These are phyloP conservation scores for Acyrthosiphon pisum DNA, from an alignment of 1,140 invertebrate species.

Conservation along the genomic window DNA sequence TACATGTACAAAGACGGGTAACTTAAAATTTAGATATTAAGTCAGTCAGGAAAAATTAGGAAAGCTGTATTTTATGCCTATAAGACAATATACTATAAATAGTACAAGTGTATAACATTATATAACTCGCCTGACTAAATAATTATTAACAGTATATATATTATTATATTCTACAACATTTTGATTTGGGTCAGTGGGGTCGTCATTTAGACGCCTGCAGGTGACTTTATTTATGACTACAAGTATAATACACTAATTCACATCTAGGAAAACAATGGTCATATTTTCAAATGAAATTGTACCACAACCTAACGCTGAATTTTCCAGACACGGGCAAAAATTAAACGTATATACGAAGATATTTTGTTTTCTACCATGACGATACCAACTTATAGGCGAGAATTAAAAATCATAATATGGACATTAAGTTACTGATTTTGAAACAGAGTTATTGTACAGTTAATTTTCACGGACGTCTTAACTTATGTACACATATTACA, in stretches of 20 bases:
- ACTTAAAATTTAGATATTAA: constrained; percentile 19
- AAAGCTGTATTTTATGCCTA: background rate
- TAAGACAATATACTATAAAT: background rate
- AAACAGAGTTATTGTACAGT: background rate
- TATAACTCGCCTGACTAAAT: background rate
- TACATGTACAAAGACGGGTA: background rate
- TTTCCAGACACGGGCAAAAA: background rate
- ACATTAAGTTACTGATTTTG: background rate
- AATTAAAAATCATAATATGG: background rate
- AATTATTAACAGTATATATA: background rate
- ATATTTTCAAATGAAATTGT: background rate
- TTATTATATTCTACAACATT: background rate
- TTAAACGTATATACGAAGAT: background rate
- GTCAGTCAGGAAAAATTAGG: background rate
- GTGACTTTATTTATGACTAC: background rate
- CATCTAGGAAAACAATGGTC: background rate
- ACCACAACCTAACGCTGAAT: background rate
- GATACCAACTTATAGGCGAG: background rate
- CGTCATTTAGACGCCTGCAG: background rate
- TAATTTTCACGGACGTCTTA: constrained; percentile 20
- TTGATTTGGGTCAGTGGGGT: background rate
- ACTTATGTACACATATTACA: constrained; percentile 29
- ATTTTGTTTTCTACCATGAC: background rate
- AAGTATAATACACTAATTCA: background rate
- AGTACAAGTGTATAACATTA: too few relatives aligned